phyloP scores from a whole-genome alignment of 2,113 vertebrate genomes.

The Sorex fumeus region DNA sequence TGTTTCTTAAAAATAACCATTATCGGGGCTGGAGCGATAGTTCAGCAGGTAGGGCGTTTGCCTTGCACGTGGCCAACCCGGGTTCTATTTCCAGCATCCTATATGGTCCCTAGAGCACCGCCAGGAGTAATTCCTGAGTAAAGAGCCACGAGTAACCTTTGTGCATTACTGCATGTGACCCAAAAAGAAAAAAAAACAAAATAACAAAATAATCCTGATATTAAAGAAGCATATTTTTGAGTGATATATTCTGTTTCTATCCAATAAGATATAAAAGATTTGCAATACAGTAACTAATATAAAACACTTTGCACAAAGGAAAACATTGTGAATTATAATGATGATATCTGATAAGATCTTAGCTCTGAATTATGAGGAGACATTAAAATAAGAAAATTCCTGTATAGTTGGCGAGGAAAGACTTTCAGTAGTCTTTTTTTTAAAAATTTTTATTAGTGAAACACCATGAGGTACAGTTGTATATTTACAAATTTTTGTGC shows the following conservation, averaged over 20 bases:
- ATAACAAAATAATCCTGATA: background rate
- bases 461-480: too few relatives aligned
- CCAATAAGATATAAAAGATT: conserved; percentile 22
- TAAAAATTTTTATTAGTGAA: too few relatives aligned
- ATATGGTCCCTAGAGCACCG: too few relatives aligned
- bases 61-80: too few relatives aligned
- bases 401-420: background rate
- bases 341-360: conserved; percentile 3
- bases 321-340: conserved; percentile 41
- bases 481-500: too few relatives aligned
- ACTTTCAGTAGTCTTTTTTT: too few relatives aligned
- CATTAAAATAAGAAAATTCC: conserved; percentile 63
- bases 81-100: too few relatives aligned
- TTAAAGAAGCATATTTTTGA: background rate
- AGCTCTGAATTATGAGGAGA: background rate
- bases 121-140: too few relatives aligned
- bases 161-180: too few relatives aligned
- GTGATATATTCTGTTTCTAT: background rate
- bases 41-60: too few relatives aligned
- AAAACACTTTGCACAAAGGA: conserved; percentile 30
- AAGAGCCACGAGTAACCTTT: too few relatives aligned
- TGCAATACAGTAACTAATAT: conserved; percentile 36
- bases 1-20: background rate
- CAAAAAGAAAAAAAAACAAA: background rate
- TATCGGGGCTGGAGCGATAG: too few relatives aligned